Conservation (phyloP, 2,797 vertebrate genomes). For the Diplodus sargus region DNA sequence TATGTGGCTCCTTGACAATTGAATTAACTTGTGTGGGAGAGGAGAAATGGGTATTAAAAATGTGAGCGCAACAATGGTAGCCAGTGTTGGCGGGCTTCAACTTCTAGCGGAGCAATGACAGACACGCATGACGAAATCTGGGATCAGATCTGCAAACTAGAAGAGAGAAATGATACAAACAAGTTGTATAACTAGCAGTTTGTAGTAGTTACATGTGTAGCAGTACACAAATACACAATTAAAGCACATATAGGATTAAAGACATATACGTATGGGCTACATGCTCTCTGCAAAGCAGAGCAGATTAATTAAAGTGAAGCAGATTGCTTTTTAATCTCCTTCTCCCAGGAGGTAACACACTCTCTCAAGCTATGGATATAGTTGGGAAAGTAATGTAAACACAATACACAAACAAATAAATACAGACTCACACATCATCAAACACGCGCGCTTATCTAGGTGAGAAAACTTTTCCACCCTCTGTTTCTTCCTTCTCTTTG, state of each 20-base stretch:
- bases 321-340: slow-evolving; percentile 58
- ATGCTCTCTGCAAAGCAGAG: slow-evolving; percentile 33
- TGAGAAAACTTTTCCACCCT: slow-evolving; percentile 43
- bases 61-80: slow-evolving; percentile 59
- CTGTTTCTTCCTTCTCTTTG: slow-evolving; percentile 20
- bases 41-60: slow-evolving; percentile 61
- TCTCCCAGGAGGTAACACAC: slow-evolving; percentile 31
- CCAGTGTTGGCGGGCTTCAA: slow-evolving; percentile 48
- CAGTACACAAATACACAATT: slow-evolving; percentile 19
- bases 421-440: slow-evolving; percentile 8
- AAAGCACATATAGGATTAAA: slow-evolving; percentile 25
- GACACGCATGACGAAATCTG: slow-evolving; percentile 26
- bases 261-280: slow-evolving; percentile 32
- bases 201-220: slow-evolving; percentile 1
- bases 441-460: slow-evolving; percentile 15
- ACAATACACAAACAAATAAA: slow-evolving; percentile 37
- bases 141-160: slow-evolving; percentile 19
- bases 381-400: slow-evolving; percentile 21
- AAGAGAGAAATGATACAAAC: slow-evolving; percentile 1
- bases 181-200: not conserved
- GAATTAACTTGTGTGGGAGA: slow-evolving; percentile 71
- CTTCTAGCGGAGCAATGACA: slow-evolving; percentile 33
- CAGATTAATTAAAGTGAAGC: slow-evolving; percentile 59
- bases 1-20: slow-evolving; percentile 61
- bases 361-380: slow-evolving; percentile 27